Base-by-base conservation (phyloP, 2,113 vertebrate genomes). In the Atrichornis clamosus region DNA sequence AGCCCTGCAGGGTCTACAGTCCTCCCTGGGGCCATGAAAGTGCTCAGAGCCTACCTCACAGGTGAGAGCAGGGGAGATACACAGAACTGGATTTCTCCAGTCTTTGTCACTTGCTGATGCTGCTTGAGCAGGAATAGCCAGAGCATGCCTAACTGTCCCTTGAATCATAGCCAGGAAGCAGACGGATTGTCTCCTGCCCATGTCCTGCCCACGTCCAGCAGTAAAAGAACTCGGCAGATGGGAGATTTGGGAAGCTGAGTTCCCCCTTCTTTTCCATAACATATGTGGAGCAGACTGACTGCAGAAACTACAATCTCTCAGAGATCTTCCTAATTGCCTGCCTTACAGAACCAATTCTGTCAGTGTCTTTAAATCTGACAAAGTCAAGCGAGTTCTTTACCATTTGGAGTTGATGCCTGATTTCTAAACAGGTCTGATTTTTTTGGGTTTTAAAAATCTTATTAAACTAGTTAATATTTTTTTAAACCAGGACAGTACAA, bases 191-290 rank as follows among this genome's bases (percentile, higher is more conserved):
- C 18, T 77, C 39, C 67, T 74, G 50, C 27, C 27, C 39, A 10
- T 6, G 5, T 42, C 42, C 46, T 83, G 70, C 63, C 55, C 37
- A 9, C 0, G 0, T 83, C 24, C 5, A 2, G 13, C 49, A 68
- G 33, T 63, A 89, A 89, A 86, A 93, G 30, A 27, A 47, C 8
- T 63, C 2, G 46, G 35, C 32, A 73, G 41, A 35, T 6, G 8
- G 15, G 23, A 75, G 30, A 47, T 78, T 33, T 47, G 47, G 14
- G 35, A 86, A 87, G 37, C 7, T 13, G 41, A 56, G 10, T 83
- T 91, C 28, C 35, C n/a, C 17, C 10, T 89, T 78, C 13, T 86
- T 72, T 76, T 62, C 49, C 20, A 1, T 44, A 52, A n/a, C 18
- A 42, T 5, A 17, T 2, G 6, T 28, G 28, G 15, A 72, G 6